phyloP scores from a whole-genome alignment of 2,888 invertebrate species.

The Agelastica alni region DNA sequence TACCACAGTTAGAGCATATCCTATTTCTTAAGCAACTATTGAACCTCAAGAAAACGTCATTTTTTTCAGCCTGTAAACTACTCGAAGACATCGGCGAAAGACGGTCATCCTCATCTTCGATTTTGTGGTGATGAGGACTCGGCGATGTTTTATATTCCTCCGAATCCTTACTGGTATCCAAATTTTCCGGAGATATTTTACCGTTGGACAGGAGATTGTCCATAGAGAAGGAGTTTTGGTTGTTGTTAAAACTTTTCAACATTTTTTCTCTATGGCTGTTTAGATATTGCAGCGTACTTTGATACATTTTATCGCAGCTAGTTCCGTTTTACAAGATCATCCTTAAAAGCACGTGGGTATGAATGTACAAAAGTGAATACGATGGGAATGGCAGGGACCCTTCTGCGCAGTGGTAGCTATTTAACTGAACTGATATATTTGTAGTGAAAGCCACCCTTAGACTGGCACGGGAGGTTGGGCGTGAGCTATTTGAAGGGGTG shows the following conservation, averaged over 20 bases:
- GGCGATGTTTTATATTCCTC: slow-evolving; percentile 36
- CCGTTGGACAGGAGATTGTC: slow-evolving; percentile 53
- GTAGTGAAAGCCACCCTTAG: slow-evolving; percentile 48
- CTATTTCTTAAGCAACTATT: slow-evolving; percentile 52
- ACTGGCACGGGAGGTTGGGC: slow-evolving; percentile 47
- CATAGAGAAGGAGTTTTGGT: slow-evolving; percentile 55
- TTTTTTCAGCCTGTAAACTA: slow-evolving; percentile 38
- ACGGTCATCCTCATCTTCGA: slow-evolving; percentile 45
- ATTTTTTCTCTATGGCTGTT: slow-evolving; percentile 50
- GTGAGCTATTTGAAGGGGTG: slow-evolving; percentile 42
- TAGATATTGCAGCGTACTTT: slow-evolving; percentile 51
- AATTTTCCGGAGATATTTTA: slow-evolving; percentile 50
- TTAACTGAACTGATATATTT: slow-evolving; percentile 47
- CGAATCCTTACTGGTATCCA: slow-evolving; percentile 34
- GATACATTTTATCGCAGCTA: slow-evolving; percentile 54
- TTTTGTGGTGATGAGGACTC: slow-evolving; percentile 40
- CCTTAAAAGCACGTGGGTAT: slow-evolving; percentile 24
- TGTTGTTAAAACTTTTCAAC: slow-evolving; percentile 53
- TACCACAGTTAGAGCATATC: slow-evolving; percentile 62
- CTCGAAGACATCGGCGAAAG: slow-evolving; percentile 41
- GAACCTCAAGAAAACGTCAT: slow-evolving; percentile 50
- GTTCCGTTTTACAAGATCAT: too few species aligned
- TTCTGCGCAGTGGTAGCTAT: slow-evolving; percentile 35
- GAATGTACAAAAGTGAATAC: slow-evolving; percentile 24
- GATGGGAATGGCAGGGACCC: slow-evolving; percentile 24